These are phyloP conservation scores for Macrochelys suwanniensis DNA, from an alignment of 2,797 vertebrate species.

Conservation along the genomic window DNA sequence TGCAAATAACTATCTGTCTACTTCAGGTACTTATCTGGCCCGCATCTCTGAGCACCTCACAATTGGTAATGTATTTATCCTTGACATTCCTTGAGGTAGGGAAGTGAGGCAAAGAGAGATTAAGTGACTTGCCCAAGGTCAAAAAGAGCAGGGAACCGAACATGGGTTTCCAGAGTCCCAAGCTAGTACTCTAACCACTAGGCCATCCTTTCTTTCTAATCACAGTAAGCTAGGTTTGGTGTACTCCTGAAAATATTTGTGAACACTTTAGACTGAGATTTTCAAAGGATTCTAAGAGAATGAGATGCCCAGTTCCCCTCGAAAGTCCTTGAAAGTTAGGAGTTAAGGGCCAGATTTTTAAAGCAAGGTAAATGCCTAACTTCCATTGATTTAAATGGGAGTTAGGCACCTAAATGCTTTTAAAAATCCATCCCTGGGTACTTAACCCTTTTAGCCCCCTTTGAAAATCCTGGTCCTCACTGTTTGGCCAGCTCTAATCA, in stretches of 20 bases:
- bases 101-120: constrained; percentile 23
- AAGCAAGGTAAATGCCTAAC: not conserved
- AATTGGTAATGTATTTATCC: not conserved
- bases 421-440: not conserved
- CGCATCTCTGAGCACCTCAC: not conserved
- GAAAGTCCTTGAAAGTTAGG: not conserved
- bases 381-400: not conserved
- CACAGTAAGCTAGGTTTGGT: not conserved
- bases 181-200: not conserved
- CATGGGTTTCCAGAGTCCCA: not conserved
- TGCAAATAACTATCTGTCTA: not conserved
- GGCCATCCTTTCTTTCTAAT: not conserved
- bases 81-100: not conserved
- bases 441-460: not conserved
- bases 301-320: too few relatives aligned
- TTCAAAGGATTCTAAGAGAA: not conserved
- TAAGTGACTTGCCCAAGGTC: constrained; percentile 16
- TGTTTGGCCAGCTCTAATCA: not conserved
- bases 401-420: not conserved
- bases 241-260: not conserved
- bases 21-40: not conserved
- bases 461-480: not conserved
- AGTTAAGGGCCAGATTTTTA: not conserved
- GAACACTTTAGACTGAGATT: not conserved
- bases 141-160: constrained; percentile 6